phyloP scores from a whole-genome alignment of 2,113 vertebrate genomes.

The Aptenodytes patagonicus region DNA sequence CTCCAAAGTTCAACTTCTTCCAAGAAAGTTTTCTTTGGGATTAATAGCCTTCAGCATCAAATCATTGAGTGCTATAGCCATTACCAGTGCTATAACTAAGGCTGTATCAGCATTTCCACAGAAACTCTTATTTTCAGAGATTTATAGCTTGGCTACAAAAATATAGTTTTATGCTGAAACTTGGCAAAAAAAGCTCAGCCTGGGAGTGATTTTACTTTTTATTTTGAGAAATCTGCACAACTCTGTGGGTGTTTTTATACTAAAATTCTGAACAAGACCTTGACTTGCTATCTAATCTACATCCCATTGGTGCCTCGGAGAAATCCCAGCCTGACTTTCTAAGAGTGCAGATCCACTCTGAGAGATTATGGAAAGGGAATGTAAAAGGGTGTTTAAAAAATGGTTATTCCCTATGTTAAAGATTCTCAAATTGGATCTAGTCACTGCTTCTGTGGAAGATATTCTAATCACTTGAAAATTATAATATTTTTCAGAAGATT shows the following conservation, averaged over 20 bases:
- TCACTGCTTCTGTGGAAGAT: neutral
- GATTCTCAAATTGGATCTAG: neutral
- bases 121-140: slow-evolving; percentile 4
- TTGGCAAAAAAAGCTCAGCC: neutral
- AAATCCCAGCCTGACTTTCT: neutral
- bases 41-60: slow-evolving; percentile 1
- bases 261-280: neutral
- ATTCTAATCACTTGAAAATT: neutral
- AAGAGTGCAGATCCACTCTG: neutral
- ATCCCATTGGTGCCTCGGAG: neutral
- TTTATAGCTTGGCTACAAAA: slow-evolving; percentile 45
- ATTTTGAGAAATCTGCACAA: neutral
- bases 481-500: neutral
- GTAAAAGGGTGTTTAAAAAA: neutral
- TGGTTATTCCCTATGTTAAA: neutral
- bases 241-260: neutral
- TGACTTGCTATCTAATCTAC: neutral
- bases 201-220: slow-evolving; percentile 20
- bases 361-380: neutral
- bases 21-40: slow-evolving; percentile 7
- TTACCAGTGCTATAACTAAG: neutral
- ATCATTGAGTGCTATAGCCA: neutral
- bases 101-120: neutral
- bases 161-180: slow-evolving; percentile 13
- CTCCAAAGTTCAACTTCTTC: slow-evolving; percentile 3